Evolutionary conservation across 2,888 invertebrate genomes (phyloP), one percentile per base, ranked within the genome.

Genomic region (Gnatocerus cornutus): DNA sequence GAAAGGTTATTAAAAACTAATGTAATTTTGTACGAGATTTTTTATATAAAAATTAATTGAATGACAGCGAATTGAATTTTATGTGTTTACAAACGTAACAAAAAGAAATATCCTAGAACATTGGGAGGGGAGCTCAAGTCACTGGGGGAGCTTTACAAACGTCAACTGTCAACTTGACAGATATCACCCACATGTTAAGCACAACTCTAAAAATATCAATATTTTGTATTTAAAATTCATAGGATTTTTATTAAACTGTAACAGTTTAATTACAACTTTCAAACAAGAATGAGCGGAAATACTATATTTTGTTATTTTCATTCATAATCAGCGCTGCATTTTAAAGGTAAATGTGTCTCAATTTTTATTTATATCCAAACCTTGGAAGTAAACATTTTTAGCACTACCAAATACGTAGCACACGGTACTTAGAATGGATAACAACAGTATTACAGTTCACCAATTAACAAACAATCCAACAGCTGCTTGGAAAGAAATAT

Each of bases 401-500:
- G 21, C 30, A 50, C 8, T 14, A 33, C 48, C 30, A 43, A 33
- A 33, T 27, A 46, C 46, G 48, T 48, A 61, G 16, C 1, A 37
- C 64, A 62, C 71, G 66, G 69, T 63, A 58, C 48, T 37, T 12
- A 12, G 1, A 53, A 59, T 59, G 59, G 59, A 59, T n/a, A 46
- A 45, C 13, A 30, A 46, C 7, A 59, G 63, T 52, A 68, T 79
- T 48, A 48, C 56, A 66, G 78, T 91, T 70, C 91, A 92, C 83
- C 88, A 89, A 1, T 82, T 91, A 56, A 89, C 91, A 9, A 82
- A 86, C 63, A 88, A 93, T 83, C 93, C 93, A 8, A 92, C 92
- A 0, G 86, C 87, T 12, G 93, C 92, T 39, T 93, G 93, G 93
- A 87, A 87, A 76, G 89, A 91, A 82, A 85, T 93, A 58, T 89